phyloP scores from a whole-genome alignment of 37 sponge, comb jelly and placozoan genomes.

The Crambe crambe region DNA sequence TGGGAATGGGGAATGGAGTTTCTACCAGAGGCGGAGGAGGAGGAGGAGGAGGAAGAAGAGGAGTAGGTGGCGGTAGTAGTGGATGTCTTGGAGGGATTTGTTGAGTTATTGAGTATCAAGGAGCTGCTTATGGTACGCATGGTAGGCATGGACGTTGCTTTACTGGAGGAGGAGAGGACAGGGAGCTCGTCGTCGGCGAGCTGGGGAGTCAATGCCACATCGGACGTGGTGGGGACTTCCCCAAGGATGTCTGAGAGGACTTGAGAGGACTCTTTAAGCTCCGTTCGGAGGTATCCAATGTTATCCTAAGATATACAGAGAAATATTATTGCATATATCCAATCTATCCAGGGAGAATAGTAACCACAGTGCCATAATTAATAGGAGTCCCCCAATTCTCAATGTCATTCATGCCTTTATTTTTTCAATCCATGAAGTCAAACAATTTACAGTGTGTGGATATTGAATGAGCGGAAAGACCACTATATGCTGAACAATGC shows the following conservation, averaged over 20 bases:
- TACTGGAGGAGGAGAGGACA: conserved; percentile 43
- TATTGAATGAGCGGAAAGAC: no score
- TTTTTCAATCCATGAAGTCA: no score
- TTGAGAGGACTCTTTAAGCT: conserved; percentile 36
- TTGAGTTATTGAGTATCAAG: neutral
- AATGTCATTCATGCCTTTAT: no score
- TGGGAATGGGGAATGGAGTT: neutral
- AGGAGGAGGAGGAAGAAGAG: neutral
- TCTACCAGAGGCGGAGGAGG: neutral
- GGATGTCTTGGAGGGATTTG: neutral
- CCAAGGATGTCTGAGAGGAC: conserved; percentile 54
- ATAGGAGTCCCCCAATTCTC: no score
- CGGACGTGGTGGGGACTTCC: neutral
- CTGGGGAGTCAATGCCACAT: conserved; percentile 40
- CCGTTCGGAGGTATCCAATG: conserved; percentile 32
- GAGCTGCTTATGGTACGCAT: conserved; percentile 11
- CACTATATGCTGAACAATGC: no score
- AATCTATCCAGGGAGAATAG: neutral
- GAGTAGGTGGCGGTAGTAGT: neutral
- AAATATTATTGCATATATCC: no score
- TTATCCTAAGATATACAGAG: conserved; percentile 53
- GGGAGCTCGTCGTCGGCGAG: conserved; percentile 46
- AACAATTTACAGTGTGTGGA: no score
- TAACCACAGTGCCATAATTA: no score
- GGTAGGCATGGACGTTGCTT: conserved; percentile 15